These are phyloP conservation scores for Pelochelys cantorii DNA, from an alignment of 2,797 vertebrate species.

Conservation along the genomic window DNA sequence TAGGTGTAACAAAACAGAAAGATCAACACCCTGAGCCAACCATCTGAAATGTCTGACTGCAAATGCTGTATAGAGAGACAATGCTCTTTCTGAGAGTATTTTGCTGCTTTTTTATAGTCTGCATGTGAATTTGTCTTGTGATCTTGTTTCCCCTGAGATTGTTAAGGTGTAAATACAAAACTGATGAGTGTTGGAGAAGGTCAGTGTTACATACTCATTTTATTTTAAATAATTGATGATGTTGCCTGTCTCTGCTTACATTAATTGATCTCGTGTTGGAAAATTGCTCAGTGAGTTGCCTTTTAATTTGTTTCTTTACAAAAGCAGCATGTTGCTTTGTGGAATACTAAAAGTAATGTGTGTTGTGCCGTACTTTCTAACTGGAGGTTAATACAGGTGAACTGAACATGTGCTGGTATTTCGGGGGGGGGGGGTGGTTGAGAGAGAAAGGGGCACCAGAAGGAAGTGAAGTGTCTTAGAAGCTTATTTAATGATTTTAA, in stretches of 20 bases:
- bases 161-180: slow-evolving; percentile 73
- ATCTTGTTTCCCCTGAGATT: slow-evolving; percentile 68
- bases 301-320: slow-evolving; percentile 78
- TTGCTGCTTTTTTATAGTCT: background rate
- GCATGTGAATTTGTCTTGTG: background rate
- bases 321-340: slow-evolving; percentile 60
- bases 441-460: background rate
- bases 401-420: background rate
- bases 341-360: slow-evolving; percentile 47
- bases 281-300: slow-evolving; percentile 74
- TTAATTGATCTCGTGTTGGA: slow-evolving; percentile 83
- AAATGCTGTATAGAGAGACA: background rate
- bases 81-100: background rate
- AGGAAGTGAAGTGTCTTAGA: background rate
- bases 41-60: background rate
- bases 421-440: background rate
- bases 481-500: background rate
- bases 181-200: slow-evolving; percentile 76
- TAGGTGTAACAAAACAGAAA: rapidly evolving
- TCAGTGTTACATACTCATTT: slow-evolving; percentile 82
- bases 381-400: slow-evolving; percentile 68
- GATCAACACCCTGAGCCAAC: background rate
- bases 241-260: slow-evolving; percentile 80
- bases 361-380: slow-evolving; percentile 53
- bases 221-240: slow-evolving; percentile 84